A percentile compares a stretch with the other conserved stretches of the same genome.
Conservation (phyloP, 2,113 vertebrate species). For the Petaurus breviceps region DNA sequence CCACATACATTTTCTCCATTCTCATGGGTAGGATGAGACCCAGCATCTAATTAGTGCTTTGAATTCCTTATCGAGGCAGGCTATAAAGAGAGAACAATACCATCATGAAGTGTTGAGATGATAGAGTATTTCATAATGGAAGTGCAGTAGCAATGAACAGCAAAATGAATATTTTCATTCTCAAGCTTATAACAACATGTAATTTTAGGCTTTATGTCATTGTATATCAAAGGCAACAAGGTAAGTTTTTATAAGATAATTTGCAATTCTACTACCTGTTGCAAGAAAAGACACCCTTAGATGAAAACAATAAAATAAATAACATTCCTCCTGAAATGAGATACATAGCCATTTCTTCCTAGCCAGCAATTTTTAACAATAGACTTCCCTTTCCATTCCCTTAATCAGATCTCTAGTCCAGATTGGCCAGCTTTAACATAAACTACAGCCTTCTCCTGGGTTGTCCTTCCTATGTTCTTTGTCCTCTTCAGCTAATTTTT, state of each 20-base stretch:
- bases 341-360: not conserved
- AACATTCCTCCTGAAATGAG: not conserved
- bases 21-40: not conserved
- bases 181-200: not conserved
- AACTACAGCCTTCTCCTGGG: not conserved
- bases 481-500: not conserved
- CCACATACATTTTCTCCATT: not conserved
- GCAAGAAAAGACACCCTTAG: not conserved
- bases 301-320: not conserved
- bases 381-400: not conserved
- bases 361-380: not conserved
- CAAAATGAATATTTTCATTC: not conserved
- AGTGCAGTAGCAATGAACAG: not conserved
- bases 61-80: not conserved
- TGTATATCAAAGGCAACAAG: not conserved
- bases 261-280: not conserved
- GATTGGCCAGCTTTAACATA: not conserved
- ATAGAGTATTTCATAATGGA: not conserved
- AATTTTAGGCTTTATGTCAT: slow-evolving; percentile 1
- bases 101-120: not conserved
- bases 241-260: not conserved
- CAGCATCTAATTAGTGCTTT: not conserved
- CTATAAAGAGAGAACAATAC: not conserved
- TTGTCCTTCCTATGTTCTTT: not conserved
- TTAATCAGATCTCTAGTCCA: not conserved